Evolutionary conservation across 2,113 vertebrate genomes (phyloP).

Genomic region (Onychostoma macrolepis): DNA sequence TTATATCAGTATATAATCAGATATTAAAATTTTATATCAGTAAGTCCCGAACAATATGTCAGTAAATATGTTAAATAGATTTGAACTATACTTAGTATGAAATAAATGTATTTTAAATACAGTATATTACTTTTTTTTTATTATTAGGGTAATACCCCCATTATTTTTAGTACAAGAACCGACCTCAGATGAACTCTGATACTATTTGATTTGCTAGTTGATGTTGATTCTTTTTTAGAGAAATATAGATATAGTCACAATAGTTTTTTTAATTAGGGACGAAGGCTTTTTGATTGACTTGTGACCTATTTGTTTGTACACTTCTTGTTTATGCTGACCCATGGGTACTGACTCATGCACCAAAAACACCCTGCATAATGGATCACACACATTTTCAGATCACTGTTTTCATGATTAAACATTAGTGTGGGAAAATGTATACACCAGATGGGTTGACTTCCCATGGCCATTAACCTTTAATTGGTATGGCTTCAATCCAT

Average conservation of each 20-base stretch:
- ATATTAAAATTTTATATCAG: no score
- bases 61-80: no score
- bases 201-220: not conserved
- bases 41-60: no score
- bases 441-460: constrained; percentile 58
- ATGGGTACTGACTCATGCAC: not conserved
- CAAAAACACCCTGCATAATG: constrained; percentile 8
- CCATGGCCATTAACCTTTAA: constrained; percentile 40
- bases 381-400: constrained; percentile 27
- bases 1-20: no score
- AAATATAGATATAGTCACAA: not conserved
- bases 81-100: no score
- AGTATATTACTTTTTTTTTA: no score
- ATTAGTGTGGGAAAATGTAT: constrained; percentile 54
- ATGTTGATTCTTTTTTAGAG: not conserved
- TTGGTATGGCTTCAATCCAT: constrained; percentile 47
- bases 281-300: not conserved
- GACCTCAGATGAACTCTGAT: not conserved
- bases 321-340: constrained; percentile 21
- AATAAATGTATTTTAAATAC: no score
- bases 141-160: no score
- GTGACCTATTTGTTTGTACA: constrained; percentile 14
- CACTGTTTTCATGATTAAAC: constrained; percentile 54
- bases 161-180: no score
- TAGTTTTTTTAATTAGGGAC: not conserved